Conservation (phyloP, 2,797 vertebrate species). For the Sus cebifrons region DNA sequence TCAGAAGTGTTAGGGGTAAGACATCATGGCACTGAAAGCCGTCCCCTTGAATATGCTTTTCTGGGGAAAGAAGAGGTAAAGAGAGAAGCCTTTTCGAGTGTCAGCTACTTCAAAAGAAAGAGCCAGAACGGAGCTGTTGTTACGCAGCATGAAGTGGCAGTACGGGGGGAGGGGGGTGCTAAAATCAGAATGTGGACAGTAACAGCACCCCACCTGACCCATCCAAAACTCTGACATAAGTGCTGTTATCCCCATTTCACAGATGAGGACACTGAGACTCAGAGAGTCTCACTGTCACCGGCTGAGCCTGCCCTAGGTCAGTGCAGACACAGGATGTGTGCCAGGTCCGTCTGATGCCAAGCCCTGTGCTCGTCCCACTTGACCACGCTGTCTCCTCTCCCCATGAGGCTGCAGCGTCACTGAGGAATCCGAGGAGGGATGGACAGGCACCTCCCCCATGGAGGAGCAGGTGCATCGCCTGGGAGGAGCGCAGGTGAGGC, state of each 20-base stretch:
- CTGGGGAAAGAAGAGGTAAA: not conserved
- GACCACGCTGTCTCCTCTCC: not conserved
- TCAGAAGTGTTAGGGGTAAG: not conserved
- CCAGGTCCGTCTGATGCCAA: not conserved
- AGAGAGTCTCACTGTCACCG: not conserved
- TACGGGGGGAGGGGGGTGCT: not conserved
- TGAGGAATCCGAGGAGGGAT: not conserved
- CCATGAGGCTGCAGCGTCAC: not conserved
- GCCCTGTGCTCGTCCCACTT: not conserved
- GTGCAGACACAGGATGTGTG: not conserved
- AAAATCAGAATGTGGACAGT: not conserved
- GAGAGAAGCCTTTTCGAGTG: not conserved
- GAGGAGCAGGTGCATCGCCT: not conserved
- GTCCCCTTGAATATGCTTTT: not conserved
- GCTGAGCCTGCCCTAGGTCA: no score
- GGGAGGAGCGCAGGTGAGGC: not conserved
- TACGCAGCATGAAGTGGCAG: not conserved
- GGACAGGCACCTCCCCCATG: not conserved
- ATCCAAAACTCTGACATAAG: not conserved
- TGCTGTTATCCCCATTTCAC: not conserved
- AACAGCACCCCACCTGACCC: not conserved
- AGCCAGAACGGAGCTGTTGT: not conserved
- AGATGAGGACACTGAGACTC: slow-evolving; percentile 5
- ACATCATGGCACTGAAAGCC: not conserved
- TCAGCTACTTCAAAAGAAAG: not conserved